phyloP scores from a whole-genome alignment of 2,888 invertebrate genomes.

The Tetrapedia diversipes region DNA sequence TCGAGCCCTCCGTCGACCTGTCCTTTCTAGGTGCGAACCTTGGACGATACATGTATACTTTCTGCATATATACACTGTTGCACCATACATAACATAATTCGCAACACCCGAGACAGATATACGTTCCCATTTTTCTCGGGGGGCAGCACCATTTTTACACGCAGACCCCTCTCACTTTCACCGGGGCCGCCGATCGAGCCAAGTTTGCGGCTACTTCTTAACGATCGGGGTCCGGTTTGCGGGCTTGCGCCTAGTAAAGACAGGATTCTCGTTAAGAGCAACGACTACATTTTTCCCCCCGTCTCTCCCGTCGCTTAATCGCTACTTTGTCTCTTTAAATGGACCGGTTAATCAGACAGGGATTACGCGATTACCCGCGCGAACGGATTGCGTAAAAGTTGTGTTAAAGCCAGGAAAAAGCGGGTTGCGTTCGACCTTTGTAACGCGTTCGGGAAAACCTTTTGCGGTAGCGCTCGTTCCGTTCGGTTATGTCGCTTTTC shows the following conservation, averaged over 20 bases:
- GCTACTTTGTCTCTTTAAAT: conserved; percentile 43
- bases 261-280: conserved; percentile 59
- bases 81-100: conserved; percentile 37
- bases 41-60: conserved; percentile 46
- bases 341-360: conserved; percentile 24
- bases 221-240: conserved; percentile 55
- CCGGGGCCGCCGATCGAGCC: conserved; percentile 65
- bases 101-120: conserved; percentile 60
- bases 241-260: conserved; percentile 45
- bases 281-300: conserved; percentile 37
- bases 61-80: conserved; percentile 36
- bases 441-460: conserved; percentile 21
- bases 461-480: background rate
- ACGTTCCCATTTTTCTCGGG: conserved; percentile 50
- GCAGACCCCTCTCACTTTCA: conserved; percentile 77
- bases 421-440: conserved; percentile 66
- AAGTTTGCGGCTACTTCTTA: conserved; percentile 64
- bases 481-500: background rate
- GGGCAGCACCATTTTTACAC: conserved; percentile 65
- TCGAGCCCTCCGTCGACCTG: background rate
- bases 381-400: conserved; percentile 48
- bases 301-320: conserved; percentile 27
- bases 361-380: conserved; percentile 27
- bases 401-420: conserved; percentile 57
- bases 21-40: conserved; percentile 46